These are phyloP conservation scores for Nemurella pictetii DNA, from an alignment of 2,888 invertebrate species.

Conservation along the genomic window DNA sequence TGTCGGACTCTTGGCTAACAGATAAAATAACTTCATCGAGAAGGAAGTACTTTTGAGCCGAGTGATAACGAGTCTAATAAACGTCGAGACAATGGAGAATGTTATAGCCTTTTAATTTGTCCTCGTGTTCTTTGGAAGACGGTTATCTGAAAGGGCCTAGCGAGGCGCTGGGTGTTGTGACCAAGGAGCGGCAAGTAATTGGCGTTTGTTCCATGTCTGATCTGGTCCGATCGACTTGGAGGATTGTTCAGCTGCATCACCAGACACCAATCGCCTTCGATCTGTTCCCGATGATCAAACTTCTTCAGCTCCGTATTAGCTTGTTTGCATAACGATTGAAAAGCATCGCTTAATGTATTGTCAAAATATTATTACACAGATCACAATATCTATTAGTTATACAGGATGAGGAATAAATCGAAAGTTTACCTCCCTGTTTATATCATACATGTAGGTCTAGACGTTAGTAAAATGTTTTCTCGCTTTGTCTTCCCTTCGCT, in stretches of 20 bases:
- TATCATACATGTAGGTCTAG: neutral
- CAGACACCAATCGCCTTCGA: neutral
- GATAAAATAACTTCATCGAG: constrained; percentile 41
- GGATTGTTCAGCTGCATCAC: neutral
- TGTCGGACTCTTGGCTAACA: constrained; percentile 15
- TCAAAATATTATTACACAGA: neutral
- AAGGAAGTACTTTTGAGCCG: constrained; percentile 35
- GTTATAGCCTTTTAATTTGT: constrained; percentile 41
- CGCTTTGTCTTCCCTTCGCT: neutral
- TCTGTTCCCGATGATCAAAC: neutral
- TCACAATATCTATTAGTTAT: neutral
- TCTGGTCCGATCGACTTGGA: neutral
- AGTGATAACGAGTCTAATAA: constrained; percentile 38
- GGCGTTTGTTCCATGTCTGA: neutral
- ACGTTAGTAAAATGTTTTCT: neutral
- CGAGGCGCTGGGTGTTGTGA: neutral
- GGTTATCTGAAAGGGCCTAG: constrained; percentile 22
- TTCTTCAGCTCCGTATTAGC: neutral
- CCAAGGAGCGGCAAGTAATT: neutral
- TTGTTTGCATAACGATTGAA: neutral
- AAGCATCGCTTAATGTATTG: neutral
- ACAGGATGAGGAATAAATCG: neutral
- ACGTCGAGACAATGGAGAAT: constrained; percentile 37
- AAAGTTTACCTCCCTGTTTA: neutral
- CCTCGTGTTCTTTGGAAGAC: constrained; percentile 24